Evolutionary conservation across 2,113 vertebrate genomes (phyloP), one percentile per base, ranked within the genome.

Genomic region (Pseudorectes ferrugineus): DNA sequence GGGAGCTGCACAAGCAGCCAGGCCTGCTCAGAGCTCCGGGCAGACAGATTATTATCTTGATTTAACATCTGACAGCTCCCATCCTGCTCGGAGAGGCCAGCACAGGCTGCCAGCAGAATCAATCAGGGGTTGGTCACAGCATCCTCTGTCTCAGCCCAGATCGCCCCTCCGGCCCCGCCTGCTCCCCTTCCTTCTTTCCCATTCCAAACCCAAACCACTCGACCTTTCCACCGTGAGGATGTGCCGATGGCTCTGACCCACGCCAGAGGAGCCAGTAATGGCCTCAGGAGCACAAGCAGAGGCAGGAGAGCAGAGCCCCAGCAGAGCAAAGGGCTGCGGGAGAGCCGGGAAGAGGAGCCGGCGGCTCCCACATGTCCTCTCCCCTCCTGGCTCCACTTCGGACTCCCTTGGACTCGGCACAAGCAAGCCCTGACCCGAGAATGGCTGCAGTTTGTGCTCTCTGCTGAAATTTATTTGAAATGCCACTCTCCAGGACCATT

Each of bases 11-110:
- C 31, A 6, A 33, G 95, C 86, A 73, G 86, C 91, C 68, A 31
- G 89, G 89, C 80, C 94, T 74, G 91, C 83, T 77, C 84, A 5
- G 48, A 73, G 94, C 87, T 88, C 49, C 2, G 54, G 78, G 76
- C 11, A 85, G 78, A 58, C 74, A 71, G 83, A 72, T 72, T 67
- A 91, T 76, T 49, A 72, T 89, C 91, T 85, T 59, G 62, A 88
- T 93, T 89, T 79, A 72, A 52, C 81, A 82, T 67, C 96, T 57
- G 66, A 79, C 77, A 75, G 91, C 93, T 91, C 48, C 93, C 87
- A 80, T 63, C 61, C 91, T 63, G 35, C 95, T 87, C 3, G 4
- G n/a, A 51, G 92, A 85, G 48, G 43, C 40, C 29, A 42, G 42
- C 7, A 1, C 92, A 29, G 80, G 55, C 89, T 71, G 92, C 52